Base-by-base conservation (phyloP, 2,888 invertebrate genomes). In the Agriopis leucophaearia region DNA sequence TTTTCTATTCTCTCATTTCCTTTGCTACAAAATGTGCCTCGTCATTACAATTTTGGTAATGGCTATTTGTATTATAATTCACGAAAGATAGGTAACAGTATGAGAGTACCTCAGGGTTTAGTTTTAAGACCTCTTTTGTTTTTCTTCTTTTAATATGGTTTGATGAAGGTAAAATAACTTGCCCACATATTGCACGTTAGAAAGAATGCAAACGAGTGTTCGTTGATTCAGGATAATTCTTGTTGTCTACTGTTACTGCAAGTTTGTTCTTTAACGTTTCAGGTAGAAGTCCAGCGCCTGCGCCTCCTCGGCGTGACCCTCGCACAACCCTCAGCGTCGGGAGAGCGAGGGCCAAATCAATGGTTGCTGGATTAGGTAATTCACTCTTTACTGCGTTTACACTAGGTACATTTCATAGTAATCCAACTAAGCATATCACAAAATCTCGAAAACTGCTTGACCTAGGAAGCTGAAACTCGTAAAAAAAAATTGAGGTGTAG, bases 291-390 rank as follows among this genome's bases (percentile, higher is more conserved):
- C 96, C 97, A 61, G 99, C 98, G 8, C 99, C 99, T 0, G 95
- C 97, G 83, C 99, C 99, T 7, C 99, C 99, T 0, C 95, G 98
- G 36, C 95, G 99, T 56, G 99, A 99, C 91, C 99, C 99, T 9
- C 97, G 97, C 86, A 99, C 99, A 0, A 98, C 98, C 1, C 94
- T 99, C 50, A 98, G 99, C 85, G 98, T 98, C 71, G 98, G 99
- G 10, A 95, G 98, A 55, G 98, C 98, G 13, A 94, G 98, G 71
- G 98, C 99, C 59, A 97, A 97, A 84, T 98, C 98, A 40, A 97
- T 99, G 97, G 98, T 98, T 7, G 98, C 98, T 8, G 98, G 98
- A 58, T 94, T 98, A 76, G 96, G 96, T 96, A 86, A 38, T 38
- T 38, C 8, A 38, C 38, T 38, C 7, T 38, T 38, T 27, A 27